Percentiles rank a stretch among this genome's conserved stretches.
These are phyloP conservation scores for Anthopleura xanthogrammica DNA, from an alignment of 92 coral and sea anemone species.

Conservation along the genomic window DNA sequence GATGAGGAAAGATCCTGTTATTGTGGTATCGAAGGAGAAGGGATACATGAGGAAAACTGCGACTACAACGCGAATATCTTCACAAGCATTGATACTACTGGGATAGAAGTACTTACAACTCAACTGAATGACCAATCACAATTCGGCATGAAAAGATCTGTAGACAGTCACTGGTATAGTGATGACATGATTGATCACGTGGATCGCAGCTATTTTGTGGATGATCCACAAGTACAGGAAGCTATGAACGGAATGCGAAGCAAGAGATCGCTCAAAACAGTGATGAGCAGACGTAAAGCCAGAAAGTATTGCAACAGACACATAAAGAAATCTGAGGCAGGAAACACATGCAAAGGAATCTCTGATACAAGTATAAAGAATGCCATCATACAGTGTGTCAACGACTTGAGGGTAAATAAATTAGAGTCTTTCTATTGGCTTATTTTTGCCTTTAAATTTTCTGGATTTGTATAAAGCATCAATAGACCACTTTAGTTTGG, in stretches of 20 bases:
- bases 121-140: neutral
- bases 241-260: slow-evolving; percentile 16
- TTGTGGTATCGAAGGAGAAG: neutral
- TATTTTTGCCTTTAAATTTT: neutral
- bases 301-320: slow-evolving; percentile 43
- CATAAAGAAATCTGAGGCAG: slow-evolving; percentile 41
- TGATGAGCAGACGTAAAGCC: slow-evolving; percentile 32
- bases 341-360: slow-evolving; percentile 41
- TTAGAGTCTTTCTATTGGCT: neutral
- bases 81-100: neutral
- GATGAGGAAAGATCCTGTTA: neutral
- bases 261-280: slow-evolving; percentile 29
- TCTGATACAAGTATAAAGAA: slow-evolving; percentile 40
- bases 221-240: slow-evolving; percentile 11
- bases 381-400: slow-evolving; percentile 44
- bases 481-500: too few relatives aligned
- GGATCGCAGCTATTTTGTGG: slow-evolving; percentile 27
- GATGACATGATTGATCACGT: slow-evolving; percentile 63
- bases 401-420: slow-evolving; percentile 44
- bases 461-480: too few relatives aligned
- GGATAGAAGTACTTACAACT: neutral
- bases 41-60: neutral
- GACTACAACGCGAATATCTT: neutral
- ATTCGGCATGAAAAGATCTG: slow-evolving; percentile 21
- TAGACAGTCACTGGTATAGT: slow-evolving; percentile 23